A percentile compares a stretch with the other conserved stretches of the same genome.
phyloP scores from a whole-genome alignment of 2,113 vertebrate species.

The Xiphophorus couchianus region DNA sequence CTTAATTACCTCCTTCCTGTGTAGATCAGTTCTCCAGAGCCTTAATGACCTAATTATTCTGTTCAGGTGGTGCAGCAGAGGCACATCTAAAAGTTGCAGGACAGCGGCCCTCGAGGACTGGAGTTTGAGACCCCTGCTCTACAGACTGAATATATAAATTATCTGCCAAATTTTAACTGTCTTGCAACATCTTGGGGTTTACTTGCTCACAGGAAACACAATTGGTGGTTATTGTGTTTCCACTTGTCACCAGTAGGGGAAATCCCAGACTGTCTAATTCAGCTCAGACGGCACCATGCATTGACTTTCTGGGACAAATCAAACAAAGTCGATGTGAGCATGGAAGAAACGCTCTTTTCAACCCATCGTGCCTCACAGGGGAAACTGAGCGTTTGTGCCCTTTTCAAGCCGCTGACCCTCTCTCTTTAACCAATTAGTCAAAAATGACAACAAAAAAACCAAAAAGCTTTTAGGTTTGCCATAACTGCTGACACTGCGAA shows the following conservation, averaged over 20 bases:
- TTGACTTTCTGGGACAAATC: constrained; percentile 2
- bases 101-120: too few relatives aligned
- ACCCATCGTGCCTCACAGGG: not conserved
- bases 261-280: constrained; percentile 4
- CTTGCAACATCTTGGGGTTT: not conserved
- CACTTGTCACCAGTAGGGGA: constrained; percentile 42
- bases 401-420: not conserved
- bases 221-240: constrained; percentile 1
- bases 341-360: not conserved
- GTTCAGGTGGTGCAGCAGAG: too few relatives aligned
- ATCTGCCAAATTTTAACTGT: not conserved
- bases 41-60: too few relatives aligned
- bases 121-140: not conserved
- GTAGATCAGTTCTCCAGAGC: too few relatives aligned
- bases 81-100: too few relatives aligned
- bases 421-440: not conserved
- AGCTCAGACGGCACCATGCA: not conserved
- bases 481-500: not conserved
- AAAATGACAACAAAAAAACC: not conserved
- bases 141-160: not conserved
- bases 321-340: constrained; percentile 1
- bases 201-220: not conserved
- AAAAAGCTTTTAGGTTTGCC: not conserved
- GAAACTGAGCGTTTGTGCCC: not conserved
- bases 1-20: too few relatives aligned